These are phyloP conservation scores for Anthonomus grandis DNA, from an alignment of 1,140 invertebrate species.

Conservation along the genomic window DNA sequence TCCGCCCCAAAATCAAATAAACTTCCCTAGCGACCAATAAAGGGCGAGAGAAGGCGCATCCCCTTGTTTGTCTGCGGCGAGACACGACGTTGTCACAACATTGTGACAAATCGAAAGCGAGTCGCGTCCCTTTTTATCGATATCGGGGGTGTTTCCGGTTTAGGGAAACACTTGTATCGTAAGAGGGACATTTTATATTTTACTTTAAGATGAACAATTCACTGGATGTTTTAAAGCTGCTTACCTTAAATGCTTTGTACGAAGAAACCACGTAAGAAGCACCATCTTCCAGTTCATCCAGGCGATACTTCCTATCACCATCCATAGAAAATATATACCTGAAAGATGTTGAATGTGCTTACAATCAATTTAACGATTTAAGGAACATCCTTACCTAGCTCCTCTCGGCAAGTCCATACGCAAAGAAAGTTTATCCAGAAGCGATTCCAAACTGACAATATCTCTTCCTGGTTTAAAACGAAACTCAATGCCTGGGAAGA, in stretches of 20 bases:
- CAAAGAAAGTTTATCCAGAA: slow-evolving; percentile 79
- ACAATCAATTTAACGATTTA: background rate
- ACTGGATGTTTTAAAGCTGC: too few species aligned
- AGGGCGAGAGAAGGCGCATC: background rate
- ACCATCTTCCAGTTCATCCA: slow-evolving; percentile 86
- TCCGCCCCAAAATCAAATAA: background rate
- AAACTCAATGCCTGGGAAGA: slow-evolving; percentile 84
- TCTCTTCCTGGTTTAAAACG: slow-evolving; percentile 85
- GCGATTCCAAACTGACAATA: slow-evolving; percentile 79
- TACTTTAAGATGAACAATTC: too few species aligned
- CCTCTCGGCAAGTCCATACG: slow-evolving; percentile 78
- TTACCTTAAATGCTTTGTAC: slow-evolving; percentile 88
- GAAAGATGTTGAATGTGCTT: background rate
- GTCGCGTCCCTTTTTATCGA: too few species aligned
- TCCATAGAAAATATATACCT: slow-evolving; percentile 88
- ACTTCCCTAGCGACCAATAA: background rate
- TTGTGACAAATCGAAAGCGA: too few species aligned
- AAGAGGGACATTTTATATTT: too few species aligned
- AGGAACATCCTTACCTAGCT: slow-evolving; percentile 47
- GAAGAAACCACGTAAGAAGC: slow-evolving; percentile 89
- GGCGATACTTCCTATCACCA: slow-evolving; percentile 74
- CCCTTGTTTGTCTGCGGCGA: too few species aligned
- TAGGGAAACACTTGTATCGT: too few species aligned
- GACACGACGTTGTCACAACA: too few species aligned
- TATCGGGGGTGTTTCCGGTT: too few species aligned